Evolutionary conservation across 2,888 invertebrate genomes (phyloP).

Genomic region (Keiferia lycopersicella): DNA sequence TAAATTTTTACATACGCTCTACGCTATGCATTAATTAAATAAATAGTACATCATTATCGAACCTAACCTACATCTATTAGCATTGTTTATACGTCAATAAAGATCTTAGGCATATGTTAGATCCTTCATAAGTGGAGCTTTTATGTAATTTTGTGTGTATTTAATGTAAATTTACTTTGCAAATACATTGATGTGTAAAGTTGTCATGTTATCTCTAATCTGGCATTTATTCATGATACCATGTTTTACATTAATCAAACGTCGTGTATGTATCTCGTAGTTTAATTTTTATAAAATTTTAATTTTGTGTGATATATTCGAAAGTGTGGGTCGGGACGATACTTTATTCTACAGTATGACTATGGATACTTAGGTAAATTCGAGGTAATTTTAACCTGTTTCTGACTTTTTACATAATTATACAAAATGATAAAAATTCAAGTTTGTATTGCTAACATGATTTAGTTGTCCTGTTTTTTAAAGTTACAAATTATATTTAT

Average conservation of each 20-base stretch:
- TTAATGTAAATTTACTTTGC: conserved; percentile 47
- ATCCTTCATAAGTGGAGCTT: conserved; percentile 48
- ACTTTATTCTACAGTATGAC: conserved; percentile 10
- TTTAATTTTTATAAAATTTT: conserved; percentile 15
- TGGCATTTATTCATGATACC: conserved; percentile 57
- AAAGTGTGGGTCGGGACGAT: not conserved
- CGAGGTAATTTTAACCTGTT: conserved; percentile 9
- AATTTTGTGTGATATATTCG: conserved; percentile 21
- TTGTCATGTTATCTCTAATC: conserved; percentile 42
- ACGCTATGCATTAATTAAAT: conserved; percentile 10
- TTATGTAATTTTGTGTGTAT: conserved; percentile 50
- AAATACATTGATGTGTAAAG: conserved; percentile 33
- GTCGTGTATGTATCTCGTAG: conserved; percentile 19
- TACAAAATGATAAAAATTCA: conserved; percentile 6
- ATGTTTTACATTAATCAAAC: conserved; percentile 26
- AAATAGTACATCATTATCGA: conserved; percentile 21
- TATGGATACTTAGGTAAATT: conserved; percentile 18
- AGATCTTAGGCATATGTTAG: conserved; percentile 39
- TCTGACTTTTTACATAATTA: conserved; percentile 15
- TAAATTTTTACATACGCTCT: conserved; percentile 15
- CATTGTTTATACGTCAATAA: conserved; percentile 11
- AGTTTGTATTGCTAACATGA: not conserved
- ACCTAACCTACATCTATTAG: conserved; percentile 11
- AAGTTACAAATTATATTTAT: conserved; percentile 17
- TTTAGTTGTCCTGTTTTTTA: not conserved